Evolutionary conservation across 2,888 invertebrate genomes (phyloP).

Genomic region (Plagiodera versicolora): DNA sequence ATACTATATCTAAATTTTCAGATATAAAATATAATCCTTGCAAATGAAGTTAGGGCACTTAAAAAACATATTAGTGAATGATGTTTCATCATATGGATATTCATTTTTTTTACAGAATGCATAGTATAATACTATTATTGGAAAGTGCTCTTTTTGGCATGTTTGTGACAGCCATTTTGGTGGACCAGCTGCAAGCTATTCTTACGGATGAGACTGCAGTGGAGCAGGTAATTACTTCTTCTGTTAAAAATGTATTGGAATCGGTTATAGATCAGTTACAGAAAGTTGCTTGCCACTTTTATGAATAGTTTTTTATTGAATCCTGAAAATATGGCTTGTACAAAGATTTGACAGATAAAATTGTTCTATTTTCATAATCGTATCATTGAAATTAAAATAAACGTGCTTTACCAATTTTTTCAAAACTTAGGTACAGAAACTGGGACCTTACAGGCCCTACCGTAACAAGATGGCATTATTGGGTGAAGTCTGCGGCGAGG

Average conservation of each 20-base stretch:
- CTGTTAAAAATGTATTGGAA: too few relatives aligned
- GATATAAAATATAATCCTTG: too few relatives aligned
- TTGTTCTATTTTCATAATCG: too few relatives aligned
- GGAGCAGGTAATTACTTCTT: constrained; percentile 65
- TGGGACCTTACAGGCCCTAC: constrained; percentile 66
- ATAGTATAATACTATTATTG: constrained; percentile 77
- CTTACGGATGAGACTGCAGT: constrained; percentile 82
- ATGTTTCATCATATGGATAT: not conserved
- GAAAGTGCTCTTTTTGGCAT: constrained; percentile 85
- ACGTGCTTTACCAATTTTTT: too few relatives aligned
- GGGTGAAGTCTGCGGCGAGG: constrained; percentile 64
- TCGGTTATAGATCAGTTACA: too few relatives aligned
- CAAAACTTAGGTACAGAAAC: constrained; percentile 60
- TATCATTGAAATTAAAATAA: too few relatives aligned
- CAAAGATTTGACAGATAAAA: too few relatives aligned
- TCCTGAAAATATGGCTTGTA: too few relatives aligned
- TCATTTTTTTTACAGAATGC: constrained; percentile 62
- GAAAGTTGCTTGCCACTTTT: too few relatives aligned
- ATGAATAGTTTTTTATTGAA: too few relatives aligned
- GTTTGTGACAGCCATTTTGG: constrained; percentile 84
- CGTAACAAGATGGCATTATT: constrained; percentile 67
- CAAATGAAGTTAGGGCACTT: too few relatives aligned
- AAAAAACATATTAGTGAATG: not conserved
- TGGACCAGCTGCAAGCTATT: constrained; percentile 83
- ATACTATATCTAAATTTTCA: too few relatives aligned